phyloP scores from a whole-genome alignment of 92 coral and sea anemone species.

The Micromussa lordhowensis region DNA sequence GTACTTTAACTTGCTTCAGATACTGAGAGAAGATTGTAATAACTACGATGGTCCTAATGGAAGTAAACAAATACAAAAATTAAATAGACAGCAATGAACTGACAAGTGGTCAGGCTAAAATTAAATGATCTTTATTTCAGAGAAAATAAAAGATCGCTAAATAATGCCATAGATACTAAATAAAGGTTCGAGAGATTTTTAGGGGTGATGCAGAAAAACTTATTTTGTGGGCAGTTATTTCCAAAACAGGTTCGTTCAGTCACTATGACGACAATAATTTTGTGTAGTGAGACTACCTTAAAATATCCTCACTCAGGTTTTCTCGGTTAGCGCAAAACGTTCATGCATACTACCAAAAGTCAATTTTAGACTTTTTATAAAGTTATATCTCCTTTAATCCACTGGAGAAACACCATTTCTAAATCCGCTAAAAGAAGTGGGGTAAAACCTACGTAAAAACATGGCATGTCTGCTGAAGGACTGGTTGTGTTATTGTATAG shows the following conservation, averaged over 20 bases:
- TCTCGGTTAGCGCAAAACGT: neutral
- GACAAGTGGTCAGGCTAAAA: neutral
- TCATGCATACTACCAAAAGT: neutral
- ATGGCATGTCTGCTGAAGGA: neutral
- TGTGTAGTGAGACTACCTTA: neutral
- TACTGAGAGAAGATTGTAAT: conserved; percentile 75
- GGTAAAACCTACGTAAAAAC: neutral
- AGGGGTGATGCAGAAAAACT: no score
- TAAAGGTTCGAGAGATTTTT: no score
- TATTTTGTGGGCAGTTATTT: no score
- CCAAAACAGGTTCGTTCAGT: no score
- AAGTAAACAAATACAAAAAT: neutral
- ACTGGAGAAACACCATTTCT: neutral
- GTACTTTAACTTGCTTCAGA: conserved; percentile 50
- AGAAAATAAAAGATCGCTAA: no score
- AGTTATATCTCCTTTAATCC: neutral
- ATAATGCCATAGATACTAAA: no score
- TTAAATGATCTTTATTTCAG: no score
- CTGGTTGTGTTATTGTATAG: neutral
- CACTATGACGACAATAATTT: no score
- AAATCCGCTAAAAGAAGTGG: neutral
- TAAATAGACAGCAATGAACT: no score
- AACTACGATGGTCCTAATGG: conserved; percentile 62
- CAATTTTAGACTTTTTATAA: neutral
- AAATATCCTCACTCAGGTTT: neutral